Evolutionary conservation across 2,797 vertebrate species (phyloP).

Genomic region (Lutjanus campechanus): DNA sequence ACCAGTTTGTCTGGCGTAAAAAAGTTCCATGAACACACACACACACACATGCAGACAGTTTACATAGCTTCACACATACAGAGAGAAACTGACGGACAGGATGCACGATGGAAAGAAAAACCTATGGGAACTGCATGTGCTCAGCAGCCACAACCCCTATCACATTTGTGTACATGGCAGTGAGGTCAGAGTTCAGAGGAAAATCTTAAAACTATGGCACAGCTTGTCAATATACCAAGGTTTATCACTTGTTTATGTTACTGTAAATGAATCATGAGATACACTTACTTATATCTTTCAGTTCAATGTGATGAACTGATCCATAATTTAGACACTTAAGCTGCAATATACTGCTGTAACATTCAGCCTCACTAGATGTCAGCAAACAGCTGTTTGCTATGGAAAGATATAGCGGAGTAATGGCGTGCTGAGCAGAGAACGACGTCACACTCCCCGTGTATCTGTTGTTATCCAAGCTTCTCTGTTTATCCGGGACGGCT

Average conservation of each 20-base stretch:
- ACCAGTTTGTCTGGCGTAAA: slow-evolving; percentile 5
- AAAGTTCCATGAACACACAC: not conserved
- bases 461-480: too few relatives aligned
- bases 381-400: too few relatives aligned
- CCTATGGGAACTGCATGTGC: slow-evolving; percentile 12
- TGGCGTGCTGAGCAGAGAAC: too few relatives aligned
- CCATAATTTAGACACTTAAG: too few relatives aligned
- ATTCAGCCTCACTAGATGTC: too few relatives aligned
- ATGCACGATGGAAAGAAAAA: slow-evolving; percentile 18
- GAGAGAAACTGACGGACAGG: slow-evolving; percentile 8
- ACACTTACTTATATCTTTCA: not conserved
- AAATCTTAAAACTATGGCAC: too few relatives aligned
- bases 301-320: not conserved
- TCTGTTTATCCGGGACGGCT: too few relatives aligned
- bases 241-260: not conserved
- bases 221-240: not conserved
- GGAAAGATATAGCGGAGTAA: too few relatives aligned
- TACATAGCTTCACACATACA: not conserved
- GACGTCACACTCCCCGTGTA: too few relatives aligned
- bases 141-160: slow-evolving; percentile 39
- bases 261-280: not conserved
- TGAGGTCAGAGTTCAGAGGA: not conserved
- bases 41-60: not conserved
- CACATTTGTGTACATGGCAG: not conserved
- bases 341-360: too few relatives aligned